Evolutionary conservation across 2,113 vertebrate genomes (phyloP).

Genomic region (Gnathonemus longibarbis): DNA sequence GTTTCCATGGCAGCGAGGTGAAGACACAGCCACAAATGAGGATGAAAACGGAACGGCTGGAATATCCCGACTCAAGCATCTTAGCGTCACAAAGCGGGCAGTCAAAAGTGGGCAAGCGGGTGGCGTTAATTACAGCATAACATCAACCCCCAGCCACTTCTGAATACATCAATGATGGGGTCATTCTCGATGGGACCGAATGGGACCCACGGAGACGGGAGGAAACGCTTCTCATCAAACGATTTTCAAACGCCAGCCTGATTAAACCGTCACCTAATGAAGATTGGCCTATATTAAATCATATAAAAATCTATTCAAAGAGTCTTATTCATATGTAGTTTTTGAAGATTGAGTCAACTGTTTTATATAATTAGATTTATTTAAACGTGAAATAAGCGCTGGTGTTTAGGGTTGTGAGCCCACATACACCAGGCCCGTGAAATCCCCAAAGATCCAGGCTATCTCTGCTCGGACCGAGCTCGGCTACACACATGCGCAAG

Average conservation of each 20-base stretch:
- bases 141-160: background rate
- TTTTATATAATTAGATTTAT: slow-evolving; percentile 1
- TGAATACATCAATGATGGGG: background rate
- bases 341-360: background rate
- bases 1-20: slow-evolving; percentile 1
- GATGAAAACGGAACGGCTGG: background rate
- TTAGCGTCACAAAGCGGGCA: background rate
- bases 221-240: background rate
- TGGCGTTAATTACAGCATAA: background rate
- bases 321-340: background rate
- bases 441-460: background rate
- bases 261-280: background rate
- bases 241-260: background rate
- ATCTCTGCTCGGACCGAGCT: background rate
- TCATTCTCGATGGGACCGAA: background rate
- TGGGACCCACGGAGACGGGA: background rate
- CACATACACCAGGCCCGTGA: background rate
- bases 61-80: background rate
- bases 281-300: background rate
- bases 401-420: background rate
- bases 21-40: background rate
- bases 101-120: background rate
- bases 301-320: background rate
- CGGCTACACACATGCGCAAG: background rate
- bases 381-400: background rate